Evolutionary conservation across 2,888 invertebrate genomes (phyloP), one percentile per base, ranked within the genome.

Genomic region (Sisyra terminalis): DNA sequence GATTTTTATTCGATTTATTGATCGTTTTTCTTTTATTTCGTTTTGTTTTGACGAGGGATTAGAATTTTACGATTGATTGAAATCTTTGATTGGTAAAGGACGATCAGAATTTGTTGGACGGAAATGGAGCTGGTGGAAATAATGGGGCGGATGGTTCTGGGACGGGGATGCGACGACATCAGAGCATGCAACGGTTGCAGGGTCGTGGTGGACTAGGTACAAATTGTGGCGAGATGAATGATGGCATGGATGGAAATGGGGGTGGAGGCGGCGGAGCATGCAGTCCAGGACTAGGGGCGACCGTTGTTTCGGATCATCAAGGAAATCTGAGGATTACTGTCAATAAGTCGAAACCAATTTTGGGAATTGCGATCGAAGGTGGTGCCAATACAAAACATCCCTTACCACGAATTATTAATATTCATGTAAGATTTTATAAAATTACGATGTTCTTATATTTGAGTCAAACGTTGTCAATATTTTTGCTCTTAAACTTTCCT

Each of bases 291-390:
- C 48, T 67, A 58, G 24, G 24, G 7, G 67, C 80, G 51, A 68
- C 77, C 53, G 83, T 87, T 51, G 78, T 83, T 54, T 71, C 81
- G 53, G 88, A 88, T 65, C 80, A 85, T 63, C 85, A 85, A 64
- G 88, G 88, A 51, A 87, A 87, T 65, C 72, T 89, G 55, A 74
- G 86, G 60, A 82, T 92, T 55, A 81, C 82, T 51, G 87, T 94
- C 51, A 85, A 85, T 65, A 94, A 94, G 68, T 86, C 84, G 43
- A 90, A 90, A 65, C 87, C 92, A 39, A 88, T 89, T 56, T 74
- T 96, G 54, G 94, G 96, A 51, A 89, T 96, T 57, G 94, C 93
- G 48, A 94, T 96, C 56, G 94, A 94, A 67, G 96, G 96, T 47
- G 96, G 96, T 48, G 87, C 88, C 54, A 92, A 96, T 64, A 94